Conservation (phyloP, 1,140 invertebrate species). For the Melitaea cinxia region DNA sequence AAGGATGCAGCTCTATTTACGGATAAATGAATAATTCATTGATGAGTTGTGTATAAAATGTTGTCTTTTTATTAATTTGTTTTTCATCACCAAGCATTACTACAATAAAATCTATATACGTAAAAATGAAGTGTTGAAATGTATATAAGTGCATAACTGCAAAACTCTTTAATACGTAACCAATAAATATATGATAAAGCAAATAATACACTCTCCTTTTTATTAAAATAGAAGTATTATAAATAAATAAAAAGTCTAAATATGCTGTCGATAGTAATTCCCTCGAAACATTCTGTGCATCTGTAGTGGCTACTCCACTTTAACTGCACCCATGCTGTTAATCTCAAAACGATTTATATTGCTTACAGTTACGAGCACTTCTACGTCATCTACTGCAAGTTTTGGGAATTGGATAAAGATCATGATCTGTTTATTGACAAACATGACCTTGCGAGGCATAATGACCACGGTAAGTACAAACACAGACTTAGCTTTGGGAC, state of each 20-base stretch:
- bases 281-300: too few relatives aligned
- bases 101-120: too few relatives aligned
- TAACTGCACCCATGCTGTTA: not conserved
- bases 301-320: not conserved
- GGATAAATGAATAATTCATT: not conserved
- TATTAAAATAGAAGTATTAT: too few relatives aligned
- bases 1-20: not conserved
- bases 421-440: conserved; percentile 98
- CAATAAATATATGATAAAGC: too few relatives aligned
- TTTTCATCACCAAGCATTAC: too few relatives aligned
- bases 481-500: too few relatives aligned
- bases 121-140: too few relatives aligned
- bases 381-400: conserved; percentile 99
- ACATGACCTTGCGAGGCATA: conserved; percentile 96
- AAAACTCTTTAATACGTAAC: too few relatives aligned
- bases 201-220: too few relatives aligned
- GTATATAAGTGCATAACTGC: too few relatives aligned
- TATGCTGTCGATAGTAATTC: too few relatives aligned
- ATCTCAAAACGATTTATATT: not conserved
- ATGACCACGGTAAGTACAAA: conserved; percentile 91
- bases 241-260: too few relatives aligned
- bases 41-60: not conserved
- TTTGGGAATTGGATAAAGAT: conserved; percentile 99
- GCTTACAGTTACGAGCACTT: conserved; percentile 98
- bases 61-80: not conserved